Evolutionary conservation across 2,888 invertebrate species (phyloP).

Genomic region (Epsilonema sp.): DNA sequence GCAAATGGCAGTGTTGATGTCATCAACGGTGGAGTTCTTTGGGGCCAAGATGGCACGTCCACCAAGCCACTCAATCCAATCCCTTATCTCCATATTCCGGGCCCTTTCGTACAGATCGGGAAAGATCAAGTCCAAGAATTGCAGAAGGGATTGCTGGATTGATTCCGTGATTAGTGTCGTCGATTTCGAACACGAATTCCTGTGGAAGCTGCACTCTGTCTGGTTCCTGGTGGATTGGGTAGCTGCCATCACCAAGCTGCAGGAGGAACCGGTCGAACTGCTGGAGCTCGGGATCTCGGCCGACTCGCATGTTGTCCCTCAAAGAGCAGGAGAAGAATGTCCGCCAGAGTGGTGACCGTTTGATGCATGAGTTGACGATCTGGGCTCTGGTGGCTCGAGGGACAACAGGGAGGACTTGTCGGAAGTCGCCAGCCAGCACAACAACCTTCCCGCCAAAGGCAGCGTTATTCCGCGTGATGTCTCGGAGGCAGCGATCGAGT

Average conservation of each 20-base stretch:
- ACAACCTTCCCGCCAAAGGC: conserved; percentile 10
- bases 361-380: background rate
- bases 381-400: background rate
- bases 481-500: conserved; percentile 4
- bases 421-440: conserved; percentile 13
- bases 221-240: background rate
- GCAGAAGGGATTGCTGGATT: too few relatives aligned
- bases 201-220: background rate
- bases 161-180: too few relatives aligned
- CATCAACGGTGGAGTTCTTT: too few relatives aligned
- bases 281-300: background rate
- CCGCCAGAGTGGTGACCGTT: background rate
- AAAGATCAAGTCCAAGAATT: too few relatives aligned
- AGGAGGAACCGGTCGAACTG: conserved; percentile 6
- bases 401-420: conserved; percentile 12
- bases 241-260: conserved; percentile 7
- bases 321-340: background rate
- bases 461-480: background rate
- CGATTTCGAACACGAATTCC: background rate
- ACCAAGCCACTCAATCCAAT: too few relatives aligned
- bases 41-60: too few relatives aligned
- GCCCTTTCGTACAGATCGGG: too few relatives aligned
- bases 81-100: too few relatives aligned
- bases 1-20: too few relatives aligned
- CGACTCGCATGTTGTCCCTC: conserved; percentile 6